Percentiles rank a stretch among this genome's conserved stretches.
Evolutionary conservation across 1,140 invertebrate species (phyloP).

Genomic region (Diplogasteroides magnus): DNA sequence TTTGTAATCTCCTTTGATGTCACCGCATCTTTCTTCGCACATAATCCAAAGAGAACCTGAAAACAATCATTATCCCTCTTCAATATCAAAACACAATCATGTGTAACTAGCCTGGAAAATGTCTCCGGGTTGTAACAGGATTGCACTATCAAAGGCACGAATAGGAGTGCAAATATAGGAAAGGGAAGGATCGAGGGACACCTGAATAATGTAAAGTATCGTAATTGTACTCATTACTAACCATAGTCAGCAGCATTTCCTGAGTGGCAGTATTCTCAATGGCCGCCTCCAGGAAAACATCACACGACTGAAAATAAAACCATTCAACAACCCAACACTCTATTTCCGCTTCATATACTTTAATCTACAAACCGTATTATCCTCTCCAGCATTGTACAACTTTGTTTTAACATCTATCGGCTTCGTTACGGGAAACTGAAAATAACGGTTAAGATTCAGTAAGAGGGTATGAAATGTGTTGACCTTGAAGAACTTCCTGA

Average conservation of each 20-base stretch:
- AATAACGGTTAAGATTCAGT: no score
- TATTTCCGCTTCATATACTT: neutral
- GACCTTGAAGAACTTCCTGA: conserved; percentile 96
- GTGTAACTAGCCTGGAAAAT: neutral
- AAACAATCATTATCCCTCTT: neutral
- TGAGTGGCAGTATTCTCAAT: conserved; percentile 86
- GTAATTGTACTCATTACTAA: no score
- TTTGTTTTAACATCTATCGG: conserved; percentile 97
- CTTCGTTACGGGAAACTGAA: conserved; percentile 93
- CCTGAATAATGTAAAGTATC: no score
- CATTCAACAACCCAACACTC: neutral
- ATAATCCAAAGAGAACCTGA: conserved; percentile 4
- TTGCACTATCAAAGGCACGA: neutral
- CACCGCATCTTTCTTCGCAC: no score
- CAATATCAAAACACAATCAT: neutral
- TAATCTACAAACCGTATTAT: neutral
- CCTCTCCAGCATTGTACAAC: conserved; percentile 88
- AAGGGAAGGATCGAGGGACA: conserved; percentile 72
- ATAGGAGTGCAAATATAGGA: conserved; percentile 13
- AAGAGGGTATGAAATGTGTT: no score
- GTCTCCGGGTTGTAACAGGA: neutral
- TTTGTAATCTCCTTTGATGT: no score
- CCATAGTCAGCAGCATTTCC: conserved; percentile 83
- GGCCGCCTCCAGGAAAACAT: conserved; percentile 92
- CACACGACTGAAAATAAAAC: conserved; percentile 68